Conservation (phyloP, 2,113 vertebrate genomes). For the Percopsis transmontana region DNA sequence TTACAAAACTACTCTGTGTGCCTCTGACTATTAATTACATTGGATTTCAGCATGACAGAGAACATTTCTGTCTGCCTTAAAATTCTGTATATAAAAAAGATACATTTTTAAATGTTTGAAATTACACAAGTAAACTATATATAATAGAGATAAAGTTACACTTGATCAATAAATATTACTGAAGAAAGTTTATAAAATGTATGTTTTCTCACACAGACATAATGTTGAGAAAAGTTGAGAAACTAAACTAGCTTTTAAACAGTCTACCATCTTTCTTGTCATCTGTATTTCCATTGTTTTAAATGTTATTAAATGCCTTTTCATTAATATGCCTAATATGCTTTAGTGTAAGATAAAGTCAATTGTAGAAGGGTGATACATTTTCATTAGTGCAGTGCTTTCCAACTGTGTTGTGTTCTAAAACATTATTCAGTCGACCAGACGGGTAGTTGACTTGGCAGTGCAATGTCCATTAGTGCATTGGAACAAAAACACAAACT, state of each 20-base stretch:
- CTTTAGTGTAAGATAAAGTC: constrained; percentile 63
- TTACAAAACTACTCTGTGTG: constrained; percentile 53
- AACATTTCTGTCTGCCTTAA: constrained; percentile 62
- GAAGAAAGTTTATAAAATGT: too few relatives aligned
- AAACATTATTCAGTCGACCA: constrained; percentile 47
- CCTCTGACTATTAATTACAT: constrained; percentile 79
- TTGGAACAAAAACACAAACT: constrained; percentile 31
- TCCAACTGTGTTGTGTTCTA: constrained; percentile 33
- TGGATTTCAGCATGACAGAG: constrained; percentile 77
- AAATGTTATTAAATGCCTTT: too few relatives aligned
- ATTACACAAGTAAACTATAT: too few relatives aligned
- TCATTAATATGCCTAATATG: constrained; percentile 25
- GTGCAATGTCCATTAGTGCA: constrained; percentile 42
- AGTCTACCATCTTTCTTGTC: too few relatives aligned
- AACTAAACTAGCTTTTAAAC: too few relatives aligned
- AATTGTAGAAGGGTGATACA: constrained; percentile 50
- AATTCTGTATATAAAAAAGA: constrained; percentile 58
- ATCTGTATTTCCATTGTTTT: too few relatives aligned
- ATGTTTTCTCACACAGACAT: too few relatives aligned
- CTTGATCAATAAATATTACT: too few relatives aligned
- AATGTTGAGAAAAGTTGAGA: too few relatives aligned
- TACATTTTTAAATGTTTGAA: constrained; percentile 42
- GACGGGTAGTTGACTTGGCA: constrained; percentile 28
- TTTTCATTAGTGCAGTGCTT: constrained; percentile 50
- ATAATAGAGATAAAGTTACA: too few relatives aligned